Base-by-base conservation (phyloP, 2,113 vertebrate species). In the Myotis lucifugus region DNA sequence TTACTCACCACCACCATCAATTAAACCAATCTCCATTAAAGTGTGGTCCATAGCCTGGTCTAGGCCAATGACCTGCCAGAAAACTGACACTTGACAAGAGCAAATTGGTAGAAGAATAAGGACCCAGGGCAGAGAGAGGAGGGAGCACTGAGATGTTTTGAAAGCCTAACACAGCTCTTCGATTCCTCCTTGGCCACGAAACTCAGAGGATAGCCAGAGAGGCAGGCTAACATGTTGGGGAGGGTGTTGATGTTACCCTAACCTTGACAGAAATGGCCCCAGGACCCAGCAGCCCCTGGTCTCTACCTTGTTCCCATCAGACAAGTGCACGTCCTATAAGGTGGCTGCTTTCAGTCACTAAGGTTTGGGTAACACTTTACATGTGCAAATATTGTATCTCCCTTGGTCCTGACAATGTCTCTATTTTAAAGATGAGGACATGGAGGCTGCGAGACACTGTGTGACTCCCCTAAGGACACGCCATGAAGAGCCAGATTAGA, bases 221-320 rank as follows among this genome's bases (percentile, higher is more conserved):
- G 40, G 37, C 34, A 14, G 66, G 19, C 46, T 37, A 18, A 12
- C 32, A 18, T 40, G 17, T 15, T 32, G 46, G 74, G 12, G 8
- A 42, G 29, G 37, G 5, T 0, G 13, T 15, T 18, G 27, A 32
- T 2, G 1, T 67, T 2, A 25, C 42, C 15, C 42, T 77, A 34
- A 70, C 82, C 32, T 92, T 59, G 32, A 46, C 0, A 17, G 89
- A 59, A 46, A 37, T 0, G 1, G 21, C 48, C 42, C 27, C 12
- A 1, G 91, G 14, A 4, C 67, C 21, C 42, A 10, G 32, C 6
- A 29, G 74, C 66, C 23, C 19, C 19, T 11, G 9, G 0, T 67
- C 8, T 81, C 72, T 13, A 29, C 25, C 19, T 6, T 0, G 4
- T 11, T 17, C 5, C 7, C 0, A 0, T 40, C 88, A 37, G 48